Percentiles rank a stretch among this genome's conserved stretches.
These are phyloP conservation scores for Rhagoletis pomonella DNA, from an alignment of 1,140 invertebrate species.

Conservation along the genomic window DNA sequence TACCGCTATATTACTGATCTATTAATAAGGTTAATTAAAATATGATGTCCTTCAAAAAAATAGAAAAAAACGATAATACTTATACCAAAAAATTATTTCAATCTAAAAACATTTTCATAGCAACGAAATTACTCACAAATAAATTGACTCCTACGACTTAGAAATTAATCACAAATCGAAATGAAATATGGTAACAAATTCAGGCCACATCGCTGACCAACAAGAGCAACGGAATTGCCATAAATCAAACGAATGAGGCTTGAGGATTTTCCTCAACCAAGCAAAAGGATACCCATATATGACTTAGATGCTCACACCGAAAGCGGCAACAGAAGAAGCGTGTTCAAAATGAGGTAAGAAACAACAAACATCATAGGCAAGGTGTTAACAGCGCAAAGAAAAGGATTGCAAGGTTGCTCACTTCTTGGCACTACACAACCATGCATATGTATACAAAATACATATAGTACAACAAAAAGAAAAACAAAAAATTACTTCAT, in stretches of 20 bases:
- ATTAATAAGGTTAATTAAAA: no score
- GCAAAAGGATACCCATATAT: background rate
- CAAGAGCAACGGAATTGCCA: background rate
- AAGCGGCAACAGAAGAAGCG: background rate
- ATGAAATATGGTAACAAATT: slow-evolving; percentile 11
- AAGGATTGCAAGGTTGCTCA: slow-evolving; percentile 3
- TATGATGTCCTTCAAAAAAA: no score
- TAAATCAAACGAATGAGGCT: background rate
- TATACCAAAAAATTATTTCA: no score
- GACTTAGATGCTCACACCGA: background rate
- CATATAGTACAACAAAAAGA: background rate
- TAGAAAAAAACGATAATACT: no score
- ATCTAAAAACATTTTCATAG: no score
- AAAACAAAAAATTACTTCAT: background rate
- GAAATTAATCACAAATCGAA: slow-evolving; percentile 15
- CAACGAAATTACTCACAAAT: background rate
- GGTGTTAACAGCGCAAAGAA: background rate
- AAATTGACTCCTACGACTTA: background rate
- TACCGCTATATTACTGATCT: no score
- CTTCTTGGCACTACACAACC: background rate
- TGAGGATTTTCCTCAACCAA: background rate
- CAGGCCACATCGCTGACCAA: slow-evolving; percentile 42
- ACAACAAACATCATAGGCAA: background rate
- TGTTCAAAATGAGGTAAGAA: background rate
- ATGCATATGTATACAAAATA: background rate